These are phyloP conservation scores for Monomorium pharaonis DNA, from an alignment of 1,140 invertebrate genomes.

Conservation along the genomic window DNA sequence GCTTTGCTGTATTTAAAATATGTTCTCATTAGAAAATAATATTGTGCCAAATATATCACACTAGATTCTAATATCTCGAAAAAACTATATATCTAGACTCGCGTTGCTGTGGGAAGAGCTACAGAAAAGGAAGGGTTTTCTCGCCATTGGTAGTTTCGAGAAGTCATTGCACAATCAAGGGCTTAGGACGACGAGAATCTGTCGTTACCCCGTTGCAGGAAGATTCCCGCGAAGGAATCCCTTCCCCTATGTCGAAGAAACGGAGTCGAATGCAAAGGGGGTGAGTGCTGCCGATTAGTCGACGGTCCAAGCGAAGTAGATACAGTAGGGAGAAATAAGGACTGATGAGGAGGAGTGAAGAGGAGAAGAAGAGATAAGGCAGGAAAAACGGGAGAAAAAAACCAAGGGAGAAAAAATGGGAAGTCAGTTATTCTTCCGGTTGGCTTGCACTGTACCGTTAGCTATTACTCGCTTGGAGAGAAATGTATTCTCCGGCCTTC, in stretches of 20 bases:
- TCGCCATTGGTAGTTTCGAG: slow-evolving; percentile 37
- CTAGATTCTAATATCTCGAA: background rate
- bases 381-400: background rate
- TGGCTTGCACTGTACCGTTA: slow-evolving; percentile 69
- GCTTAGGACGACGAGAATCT: slow-evolving; percentile 53
- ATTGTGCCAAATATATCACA: background rate
- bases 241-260: slow-evolving; percentile 2
- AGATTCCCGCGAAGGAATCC: slow-evolving; percentile 43
- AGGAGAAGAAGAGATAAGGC: too few relatives aligned
- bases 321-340: slow-evolving; percentile 13
- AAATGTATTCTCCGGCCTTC: slow-evolving; percentile 76
- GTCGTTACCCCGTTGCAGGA: slow-evolving; percentile 52
- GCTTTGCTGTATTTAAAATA: background rate
- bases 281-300: slow-evolving; percentile 37
- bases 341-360: background rate
- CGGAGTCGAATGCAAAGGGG: slow-evolving; percentile 7
- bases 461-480: slow-evolving; percentile 75
- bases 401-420: slow-evolving; percentile 14
- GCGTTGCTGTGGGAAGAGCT: too few relatives aligned
- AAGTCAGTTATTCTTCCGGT: slow-evolving; percentile 75
- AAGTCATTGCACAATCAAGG: slow-evolving; percentile 62
- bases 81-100: background rate
- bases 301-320: slow-evolving; percentile 12
- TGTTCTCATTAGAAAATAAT: background rate
- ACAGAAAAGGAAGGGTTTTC: slow-evolving; percentile 26